Evolutionary conservation across 2,888 invertebrate genomes (phyloP), one percentile per base, ranked within the genome.

Genomic region (Caenorhabditis panamensis): DNA sequence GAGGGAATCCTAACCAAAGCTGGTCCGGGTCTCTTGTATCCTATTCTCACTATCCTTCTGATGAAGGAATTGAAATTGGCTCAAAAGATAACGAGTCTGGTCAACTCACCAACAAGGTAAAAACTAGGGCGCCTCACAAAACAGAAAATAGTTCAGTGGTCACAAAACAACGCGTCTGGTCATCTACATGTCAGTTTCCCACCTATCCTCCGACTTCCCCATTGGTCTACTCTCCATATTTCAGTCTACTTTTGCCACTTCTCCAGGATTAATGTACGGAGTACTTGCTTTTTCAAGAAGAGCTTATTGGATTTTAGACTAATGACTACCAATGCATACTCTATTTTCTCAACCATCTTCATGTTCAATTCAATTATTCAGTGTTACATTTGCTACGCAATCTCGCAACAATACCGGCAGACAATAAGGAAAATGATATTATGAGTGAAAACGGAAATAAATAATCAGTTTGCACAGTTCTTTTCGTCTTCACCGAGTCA

Each of bases 161-260:
- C n/a, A 68, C 9, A 69, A 36, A 26, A 59, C 61, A 0, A 69
- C 69, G 11, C 2, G 20, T 11, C 36, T 69, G 11, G 61, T 69
- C 6, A 24, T 37, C 4, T 36, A 24, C n/a, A 59, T 69, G 51
- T 22, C 69, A 0, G 11, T 61, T 20, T 41, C 16, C 5, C 58
- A 58, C 28, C 20, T 68, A 11, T 44, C 44, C 13, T 49, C 41
- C 24, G 58, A 68, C 36, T 24, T 68, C 1, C 68, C 68, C 1
- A 49, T n/a, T 22, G 68, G 68, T 0, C 11, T 68, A 13, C 2
- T 58, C 22, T 5, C 47, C 3, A 2, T 68, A 2, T 20, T 26
- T 0, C 58, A 68, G 9, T 47, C 58, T 6, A 22, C 22, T 13
- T 9, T 58, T 9, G 18, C 36, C 22, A n/a, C 20, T 6, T 11